Base-by-base conservation (phyloP, 2,888 invertebrate genomes). In the Scaptomyza tumidula region DNA sequence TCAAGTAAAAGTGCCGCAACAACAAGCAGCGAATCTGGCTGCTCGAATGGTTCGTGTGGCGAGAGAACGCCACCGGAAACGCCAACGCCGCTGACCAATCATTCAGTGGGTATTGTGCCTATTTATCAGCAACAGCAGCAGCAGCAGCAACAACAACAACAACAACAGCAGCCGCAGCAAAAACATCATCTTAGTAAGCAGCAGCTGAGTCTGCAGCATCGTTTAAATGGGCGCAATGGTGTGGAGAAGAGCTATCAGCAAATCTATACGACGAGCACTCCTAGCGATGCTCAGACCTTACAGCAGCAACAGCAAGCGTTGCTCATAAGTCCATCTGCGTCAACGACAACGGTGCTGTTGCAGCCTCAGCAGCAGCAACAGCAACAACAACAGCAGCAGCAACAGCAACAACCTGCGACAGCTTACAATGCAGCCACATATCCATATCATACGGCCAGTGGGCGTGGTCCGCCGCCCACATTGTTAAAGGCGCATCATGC, bases 1-100 rank as follows among this genome's bases (percentile, higher is more conserved):
- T 89, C 90, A 14, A 90, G 86, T 64, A 91, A 92, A 69, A 90
- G 90, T 70, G 77, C 85, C 11, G 68, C 88, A 6, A 79, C 86
- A 19, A 84, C 84, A 7, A 91, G 90, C 35, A 92, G 92, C 70
- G 92, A 92, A 75, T 91, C 92, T 3, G 92, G 91, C 31, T 92
- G 92, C 68, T 91, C 92, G n/a, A 89, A 91, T 74, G 91, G 91
- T 27, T 92, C 92, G n/a, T 90, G 90, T 13, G 91, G 91, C 24
- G 92, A 92, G 52, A 86, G 89, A 66, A 90, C 92, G 53, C 92
- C 92, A 46, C 92, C 92, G 39, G 92, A 92, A 69, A 92, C 92
- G 58, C 92, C 92, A 35, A 90, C 89, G 35, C 80, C 90, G 63
- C 74, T 78, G 48, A 85, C 70, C 37, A 75, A 88, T 44, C 80